Percentiles rank a stretch among this genome's conserved stretches.
phyloP scores from a whole-genome alignment of 2,797 vertebrate genomes.

The Pelodytes ibericus region DNA sequence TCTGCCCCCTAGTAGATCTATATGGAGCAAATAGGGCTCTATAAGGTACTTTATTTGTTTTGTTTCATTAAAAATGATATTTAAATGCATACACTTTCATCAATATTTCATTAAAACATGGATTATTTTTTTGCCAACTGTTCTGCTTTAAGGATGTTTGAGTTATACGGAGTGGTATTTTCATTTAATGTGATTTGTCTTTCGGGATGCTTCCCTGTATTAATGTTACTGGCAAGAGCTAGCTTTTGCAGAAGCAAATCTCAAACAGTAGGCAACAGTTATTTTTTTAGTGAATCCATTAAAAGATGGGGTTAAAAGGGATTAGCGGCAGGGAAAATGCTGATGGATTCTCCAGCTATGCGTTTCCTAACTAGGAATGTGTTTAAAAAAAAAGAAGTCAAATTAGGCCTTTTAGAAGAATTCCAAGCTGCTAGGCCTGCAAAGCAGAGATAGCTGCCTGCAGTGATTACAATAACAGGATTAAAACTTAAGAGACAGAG shows the following conservation, averaged over 20 bases:
- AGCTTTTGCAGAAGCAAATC: neutral
- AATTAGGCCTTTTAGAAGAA: constrained; percentile 79
- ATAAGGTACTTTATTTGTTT: no score
- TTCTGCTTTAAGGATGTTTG: no score
- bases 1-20: no score
- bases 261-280: constrained; percentile 17
- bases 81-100: no score
- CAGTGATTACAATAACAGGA: constrained; percentile 79
- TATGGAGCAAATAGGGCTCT: no score
- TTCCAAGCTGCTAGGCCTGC: constrained; percentile 76
- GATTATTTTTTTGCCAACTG: no score
- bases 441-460: constrained; percentile 82
- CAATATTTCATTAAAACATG: no score
- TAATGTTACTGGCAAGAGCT: neutral
- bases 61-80: no score
- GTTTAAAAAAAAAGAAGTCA: constrained; percentile 64
- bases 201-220: no score
- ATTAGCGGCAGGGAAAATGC: constrained; percentile 65
- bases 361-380: constrained; percentile 65
- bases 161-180: no score
- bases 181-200: no score
- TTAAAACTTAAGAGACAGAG: constrained; percentile 65
- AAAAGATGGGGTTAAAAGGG: constrained; percentile 66
- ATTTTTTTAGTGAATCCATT: constrained; percentile 45
- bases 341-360: constrained; percentile 59